Conservation (phyloP, 2,113 vertebrate genomes). For the Pteruthius melanotis region DNA sequence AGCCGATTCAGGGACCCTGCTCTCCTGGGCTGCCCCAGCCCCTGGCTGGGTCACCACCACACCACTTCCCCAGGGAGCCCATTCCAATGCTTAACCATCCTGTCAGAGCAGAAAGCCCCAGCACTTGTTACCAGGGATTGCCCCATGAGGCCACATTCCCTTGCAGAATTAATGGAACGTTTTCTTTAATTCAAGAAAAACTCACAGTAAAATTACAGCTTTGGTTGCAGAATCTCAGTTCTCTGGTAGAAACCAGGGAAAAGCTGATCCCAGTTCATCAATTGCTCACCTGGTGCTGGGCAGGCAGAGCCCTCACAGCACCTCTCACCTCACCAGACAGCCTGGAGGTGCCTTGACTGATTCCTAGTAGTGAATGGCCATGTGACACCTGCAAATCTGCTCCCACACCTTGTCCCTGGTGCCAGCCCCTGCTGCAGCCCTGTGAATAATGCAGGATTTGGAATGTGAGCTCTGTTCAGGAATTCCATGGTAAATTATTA, state of each 20-base stretch:
- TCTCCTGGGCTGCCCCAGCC: no score
- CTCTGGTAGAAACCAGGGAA: neutral
- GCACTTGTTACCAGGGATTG: neutral
- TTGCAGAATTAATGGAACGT: neutral
- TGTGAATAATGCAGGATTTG: neutral
- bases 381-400: neutral
- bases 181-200: neutral
- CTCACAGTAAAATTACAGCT: neutral
- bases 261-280: neutral
- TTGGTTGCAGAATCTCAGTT: neutral
- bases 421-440: neutral
- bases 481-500: neutral
- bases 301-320: neutral
- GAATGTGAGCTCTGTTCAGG: neutral
- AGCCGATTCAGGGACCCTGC: no score
- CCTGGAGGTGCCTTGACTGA: neutral
- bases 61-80: neutral
- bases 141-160: fast-evolving
- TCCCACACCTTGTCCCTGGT: neutral
- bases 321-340: neutral
- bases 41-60: no score
- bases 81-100: neutral
- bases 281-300: neutral
- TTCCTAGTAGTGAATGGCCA: neutral
- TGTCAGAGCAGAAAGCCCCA: neutral